Conservation (phyloP, 1,140 invertebrate genomes). For the Ceratina japonica region DNA sequence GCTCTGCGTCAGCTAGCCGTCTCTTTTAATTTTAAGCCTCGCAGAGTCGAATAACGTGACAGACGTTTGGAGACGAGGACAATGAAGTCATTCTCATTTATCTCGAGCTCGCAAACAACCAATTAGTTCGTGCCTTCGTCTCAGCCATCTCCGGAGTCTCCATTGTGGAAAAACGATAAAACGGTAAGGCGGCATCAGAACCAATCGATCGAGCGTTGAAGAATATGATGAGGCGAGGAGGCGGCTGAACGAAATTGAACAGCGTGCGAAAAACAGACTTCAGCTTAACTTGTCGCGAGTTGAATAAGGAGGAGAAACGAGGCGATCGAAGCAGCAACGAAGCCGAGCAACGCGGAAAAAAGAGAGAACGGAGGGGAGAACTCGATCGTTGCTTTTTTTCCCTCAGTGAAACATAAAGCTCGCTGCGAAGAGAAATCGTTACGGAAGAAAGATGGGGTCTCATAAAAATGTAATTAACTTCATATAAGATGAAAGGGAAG, state of each 20-base stretch:
- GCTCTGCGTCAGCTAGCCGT: background rate
- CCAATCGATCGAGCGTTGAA: background rate
- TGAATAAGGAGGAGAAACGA: background rate
- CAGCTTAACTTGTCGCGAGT: background rate
- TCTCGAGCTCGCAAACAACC: constrained; percentile 18
- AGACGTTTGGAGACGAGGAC: constrained; percentile 50
- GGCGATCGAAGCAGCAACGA: background rate
- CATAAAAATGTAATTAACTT: constrained; percentile 70
- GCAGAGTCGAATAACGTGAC: constrained; percentile 40
- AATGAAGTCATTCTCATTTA: constrained; percentile 63
- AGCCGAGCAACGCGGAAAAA: constrained; percentile 19
- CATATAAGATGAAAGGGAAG: constrained; percentile 63
- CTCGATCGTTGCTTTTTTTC: constrained; percentile 40
- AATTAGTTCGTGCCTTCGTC: background rate
- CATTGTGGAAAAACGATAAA: constrained; percentile 44
- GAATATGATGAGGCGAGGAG: constrained; percentile 12
- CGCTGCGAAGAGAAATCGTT: constrained; percentile 29
- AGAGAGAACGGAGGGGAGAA: background rate
- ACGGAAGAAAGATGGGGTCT: constrained; percentile 57
- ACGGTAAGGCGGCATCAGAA: background rate
- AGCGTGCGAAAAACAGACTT: constrained; percentile 1
- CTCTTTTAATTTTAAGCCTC: too few species aligned
- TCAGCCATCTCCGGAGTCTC: constrained; percentile 3
- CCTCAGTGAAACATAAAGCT: constrained; percentile 47
- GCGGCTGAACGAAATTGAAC: background rate